Evolutionary conservation across 1,140 invertebrate species (phyloP).

Genomic region (Eurosta solidaginis): DNA sequence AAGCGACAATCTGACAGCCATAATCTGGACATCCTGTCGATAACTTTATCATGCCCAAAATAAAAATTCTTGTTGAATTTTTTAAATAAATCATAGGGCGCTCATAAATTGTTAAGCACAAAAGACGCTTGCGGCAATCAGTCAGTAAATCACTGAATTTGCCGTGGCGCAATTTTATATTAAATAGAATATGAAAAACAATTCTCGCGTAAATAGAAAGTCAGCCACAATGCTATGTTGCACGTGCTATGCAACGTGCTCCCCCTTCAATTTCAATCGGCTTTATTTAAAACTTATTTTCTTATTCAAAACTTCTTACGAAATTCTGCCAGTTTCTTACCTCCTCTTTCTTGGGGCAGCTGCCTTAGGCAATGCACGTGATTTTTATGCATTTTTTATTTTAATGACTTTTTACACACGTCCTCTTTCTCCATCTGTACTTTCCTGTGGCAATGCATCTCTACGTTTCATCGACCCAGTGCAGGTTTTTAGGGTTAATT

Average conservation of each 20-base stretch:
- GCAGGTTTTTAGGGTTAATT: background rate
- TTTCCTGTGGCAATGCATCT: background rate
- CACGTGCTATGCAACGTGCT: background rate
- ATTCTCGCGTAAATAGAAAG: background rate
- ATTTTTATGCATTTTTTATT: slow-evolving; percentile 5
- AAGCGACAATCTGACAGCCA: slow-evolving; percentile 12
- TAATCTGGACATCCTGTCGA: slow-evolving; percentile 25
- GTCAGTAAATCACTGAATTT: too few relatives aligned
- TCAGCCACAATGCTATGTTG: background rate
- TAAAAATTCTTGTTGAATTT: too few relatives aligned
- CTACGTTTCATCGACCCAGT: background rate
- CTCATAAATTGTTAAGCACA: too few relatives aligned
- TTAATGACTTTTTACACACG: background rate
- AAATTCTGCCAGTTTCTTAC: background rate
- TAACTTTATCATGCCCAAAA: background rate
- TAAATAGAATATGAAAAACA: background rate
- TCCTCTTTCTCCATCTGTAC: background rate
- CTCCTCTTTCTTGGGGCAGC: background rate
- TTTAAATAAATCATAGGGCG: background rate
- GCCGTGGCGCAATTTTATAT: too few relatives aligned
- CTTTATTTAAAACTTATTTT: background rate
- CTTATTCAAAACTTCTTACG: background rate
- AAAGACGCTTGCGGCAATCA: too few relatives aligned
- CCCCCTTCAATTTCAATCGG: background rate
- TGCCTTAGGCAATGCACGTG: slow-evolving; percentile 7